Conservation (phyloP, 2,888 invertebrate species). For the Nemurella pictetii region DNA sequence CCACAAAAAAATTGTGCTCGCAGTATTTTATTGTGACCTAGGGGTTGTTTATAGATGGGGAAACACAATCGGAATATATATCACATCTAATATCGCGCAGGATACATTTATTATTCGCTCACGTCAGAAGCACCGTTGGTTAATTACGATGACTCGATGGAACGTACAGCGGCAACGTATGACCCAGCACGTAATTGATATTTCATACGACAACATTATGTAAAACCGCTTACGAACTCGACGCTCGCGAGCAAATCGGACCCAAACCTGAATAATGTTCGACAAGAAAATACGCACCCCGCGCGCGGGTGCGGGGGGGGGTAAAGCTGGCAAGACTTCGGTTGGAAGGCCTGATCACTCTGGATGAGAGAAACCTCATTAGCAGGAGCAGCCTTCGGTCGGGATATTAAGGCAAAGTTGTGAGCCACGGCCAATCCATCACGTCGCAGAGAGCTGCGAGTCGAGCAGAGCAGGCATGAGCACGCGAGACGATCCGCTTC, state of each 20-base stretch:
- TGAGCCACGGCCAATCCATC: not conserved
- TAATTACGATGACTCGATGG: not conserved
- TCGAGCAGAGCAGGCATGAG: no score
- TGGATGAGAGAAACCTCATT: not conserved
- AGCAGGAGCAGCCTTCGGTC: not conserved
- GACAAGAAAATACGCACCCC: not conserved
- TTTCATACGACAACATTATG: not conserved
- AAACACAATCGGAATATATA: not conserved
- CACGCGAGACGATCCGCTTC: not conserved
- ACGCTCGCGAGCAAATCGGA: not conserved
- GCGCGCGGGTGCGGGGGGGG: not conserved
- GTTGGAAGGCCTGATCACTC: no score
- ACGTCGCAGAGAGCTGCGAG: not conserved
- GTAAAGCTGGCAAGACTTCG: not conserved
- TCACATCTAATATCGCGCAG: not conserved
- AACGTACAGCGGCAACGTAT: not conserved
- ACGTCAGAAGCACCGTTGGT: not conserved
- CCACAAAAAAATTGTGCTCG: not conserved
- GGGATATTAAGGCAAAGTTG: not conserved
- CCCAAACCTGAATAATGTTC: not conserved
- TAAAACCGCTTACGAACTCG: not conserved
- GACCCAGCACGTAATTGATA: not conserved
- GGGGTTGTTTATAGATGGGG: not conserved
- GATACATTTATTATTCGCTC: not conserved
- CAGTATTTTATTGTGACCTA: not conserved